A percentile compares a stretch with the other conserved stretches of the same genome.
Evolutionary conservation across 2,888 invertebrate species (phyloP).

Genomic region (Stenurella melanura): DNA sequence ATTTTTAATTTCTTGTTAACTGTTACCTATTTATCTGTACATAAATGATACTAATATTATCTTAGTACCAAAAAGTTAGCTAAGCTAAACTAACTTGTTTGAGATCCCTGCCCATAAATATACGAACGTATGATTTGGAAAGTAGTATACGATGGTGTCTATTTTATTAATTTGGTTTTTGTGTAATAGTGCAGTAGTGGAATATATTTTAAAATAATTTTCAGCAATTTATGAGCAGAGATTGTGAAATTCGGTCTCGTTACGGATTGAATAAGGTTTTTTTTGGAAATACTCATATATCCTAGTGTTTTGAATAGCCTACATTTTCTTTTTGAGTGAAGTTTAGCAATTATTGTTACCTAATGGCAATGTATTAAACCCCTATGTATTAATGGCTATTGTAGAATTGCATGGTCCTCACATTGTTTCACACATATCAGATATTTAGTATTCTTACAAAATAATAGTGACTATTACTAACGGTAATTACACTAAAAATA

Average conservation of each 20-base stretch:
- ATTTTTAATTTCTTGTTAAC: constrained; percentile 33
- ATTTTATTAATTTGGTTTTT: neutral
- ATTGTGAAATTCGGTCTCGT: constrained; percentile 22
- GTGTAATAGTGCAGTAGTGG: no score
- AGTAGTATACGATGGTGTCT: neutral
- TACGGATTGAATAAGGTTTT: constrained; percentile 44
- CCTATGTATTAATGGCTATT: neutral
- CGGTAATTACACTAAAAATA: neutral
- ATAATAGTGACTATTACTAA: neutral
- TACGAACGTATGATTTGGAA: neutral
- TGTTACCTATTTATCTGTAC: constrained; percentile 37
- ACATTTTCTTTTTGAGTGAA: constrained; percentile 28
- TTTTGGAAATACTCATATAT: constrained; percentile 10
- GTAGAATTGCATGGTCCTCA: neutral
- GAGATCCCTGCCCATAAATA: neutral
- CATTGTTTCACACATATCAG: neutral
- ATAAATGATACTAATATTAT: constrained; percentile 39
- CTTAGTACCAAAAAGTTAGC: constrained; percentile 20
- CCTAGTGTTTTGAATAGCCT: constrained; percentile 8
- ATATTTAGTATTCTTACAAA: neutral
- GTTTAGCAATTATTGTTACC: neutral
- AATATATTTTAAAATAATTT: neutral
- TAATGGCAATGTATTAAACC: neutral
- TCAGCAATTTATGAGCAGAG: neutral
- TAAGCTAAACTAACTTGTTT: neutral